Evolutionary conservation across 2,888 invertebrate species (phyloP).

Genomic region (Sphaerophoria rueppellii): DNA sequence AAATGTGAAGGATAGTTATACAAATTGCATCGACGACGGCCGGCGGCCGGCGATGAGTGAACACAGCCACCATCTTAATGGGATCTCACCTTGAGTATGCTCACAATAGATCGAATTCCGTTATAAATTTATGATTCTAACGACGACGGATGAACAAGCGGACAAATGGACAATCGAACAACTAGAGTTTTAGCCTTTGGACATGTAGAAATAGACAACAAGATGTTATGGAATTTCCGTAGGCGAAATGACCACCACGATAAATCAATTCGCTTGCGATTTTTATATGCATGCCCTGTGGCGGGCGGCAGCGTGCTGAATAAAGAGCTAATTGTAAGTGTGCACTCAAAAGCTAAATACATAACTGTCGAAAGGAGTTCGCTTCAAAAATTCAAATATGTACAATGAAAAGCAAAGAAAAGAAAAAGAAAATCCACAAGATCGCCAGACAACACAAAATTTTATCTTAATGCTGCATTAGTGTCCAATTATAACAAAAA

Average conservation of each 20-base stretch:
- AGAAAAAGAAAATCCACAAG: slow-evolving; percentile 24
- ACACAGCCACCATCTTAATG: slow-evolving; percentile 11
- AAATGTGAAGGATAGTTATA: slow-evolving; percentile 1
- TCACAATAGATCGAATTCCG: slow-evolving; percentile 52
- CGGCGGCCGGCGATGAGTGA: not conserved
- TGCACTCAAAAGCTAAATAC: slow-evolving; percentile 1
- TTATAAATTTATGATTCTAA: slow-evolving; percentile 39
- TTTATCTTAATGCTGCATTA: slow-evolving; percentile 57
- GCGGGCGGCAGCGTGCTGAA: slow-evolving; percentile 4
- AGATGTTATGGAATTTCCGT: slow-evolving; percentile 41
- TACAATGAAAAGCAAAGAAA: too few relatives aligned
- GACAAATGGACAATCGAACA: slow-evolving; percentile 1
- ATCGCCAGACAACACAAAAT: slow-evolving; percentile 2
- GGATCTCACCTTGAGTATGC: slow-evolving; percentile 18
- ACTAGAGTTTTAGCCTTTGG: not conserved
- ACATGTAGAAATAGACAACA: not conserved
- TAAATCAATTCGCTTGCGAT: slow-evolving; percentile 56
- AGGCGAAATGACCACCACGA: slow-evolving; percentile 46
- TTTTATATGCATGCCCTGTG: not conserved
- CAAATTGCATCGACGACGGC: not conserved
- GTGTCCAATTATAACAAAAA: slow-evolving; percentile 60
- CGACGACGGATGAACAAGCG: not conserved
- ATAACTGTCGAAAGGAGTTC: slow-evolving; percentile 32
- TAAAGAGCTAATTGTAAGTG: slow-evolving; percentile 42
- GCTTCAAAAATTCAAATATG: not conserved